Evolutionary conservation across 2,113 vertebrate genomes (phyloP).

Genomic region (Hyperoodon ampullatus): DNA sequence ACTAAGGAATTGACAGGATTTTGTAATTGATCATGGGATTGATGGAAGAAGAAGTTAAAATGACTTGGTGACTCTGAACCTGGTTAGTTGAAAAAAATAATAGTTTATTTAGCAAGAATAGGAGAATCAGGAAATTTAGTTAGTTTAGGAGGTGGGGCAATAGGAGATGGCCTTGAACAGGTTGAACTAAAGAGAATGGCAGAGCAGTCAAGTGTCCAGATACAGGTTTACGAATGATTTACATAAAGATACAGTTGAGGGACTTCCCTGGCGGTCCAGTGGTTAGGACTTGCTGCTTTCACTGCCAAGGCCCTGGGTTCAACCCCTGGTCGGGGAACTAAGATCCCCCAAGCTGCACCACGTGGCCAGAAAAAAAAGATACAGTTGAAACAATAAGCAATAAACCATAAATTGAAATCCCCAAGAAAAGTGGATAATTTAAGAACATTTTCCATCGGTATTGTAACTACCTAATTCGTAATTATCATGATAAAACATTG

Average conservation of each 20-base stretch:
- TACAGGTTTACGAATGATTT: background rate
- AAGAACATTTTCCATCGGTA: background rate
- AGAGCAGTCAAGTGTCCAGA: background rate
- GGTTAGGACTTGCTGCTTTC: background rate
- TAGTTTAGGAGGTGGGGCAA: background rate
- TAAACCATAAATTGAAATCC: background rate
- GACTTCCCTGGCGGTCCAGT: background rate
- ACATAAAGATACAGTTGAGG: background rate
- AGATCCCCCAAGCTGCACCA: background rate
- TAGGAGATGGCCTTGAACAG: background rate
- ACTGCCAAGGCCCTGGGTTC: background rate
- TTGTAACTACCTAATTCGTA: background rate
- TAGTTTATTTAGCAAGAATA: background rate
- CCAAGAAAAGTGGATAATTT: background rate
- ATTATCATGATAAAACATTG: conserved; percentile 12
- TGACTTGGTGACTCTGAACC: background rate
- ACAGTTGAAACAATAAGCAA: background rate
- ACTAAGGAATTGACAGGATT: background rate
- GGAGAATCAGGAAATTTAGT: background rate
- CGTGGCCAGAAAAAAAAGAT: background rate
- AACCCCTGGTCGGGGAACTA: background rate
- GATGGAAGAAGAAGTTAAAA: background rate
- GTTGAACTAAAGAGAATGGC: background rate
- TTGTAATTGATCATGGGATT: background rate
- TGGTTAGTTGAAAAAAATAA: background rate